Percentiles rank a stretch among this genome's conserved stretches.
Evolutionary conservation across 2,113 vertebrate species (phyloP).

Genomic region (Scalopus aquaticus): DNA sequence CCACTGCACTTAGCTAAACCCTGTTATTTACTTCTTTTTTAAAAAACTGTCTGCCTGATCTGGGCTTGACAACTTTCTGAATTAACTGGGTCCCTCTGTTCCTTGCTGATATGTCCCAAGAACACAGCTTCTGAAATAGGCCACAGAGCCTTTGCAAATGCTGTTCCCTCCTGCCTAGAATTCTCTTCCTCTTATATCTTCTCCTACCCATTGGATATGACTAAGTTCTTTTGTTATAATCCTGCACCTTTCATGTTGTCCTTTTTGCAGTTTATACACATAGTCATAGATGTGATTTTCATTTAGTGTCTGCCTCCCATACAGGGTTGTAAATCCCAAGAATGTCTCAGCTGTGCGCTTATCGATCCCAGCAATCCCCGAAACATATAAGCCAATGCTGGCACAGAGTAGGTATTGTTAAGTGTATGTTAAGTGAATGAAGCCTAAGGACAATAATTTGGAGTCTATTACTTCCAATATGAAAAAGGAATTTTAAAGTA

Average conservation of each 20-base stretch:
- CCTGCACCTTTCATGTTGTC: neutral
- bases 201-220: neutral
- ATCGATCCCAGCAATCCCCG: no score
- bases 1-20: neutral
- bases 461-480: neutral
- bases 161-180: neutral
- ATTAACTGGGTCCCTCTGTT: neutral
- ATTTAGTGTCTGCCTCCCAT: neutral
- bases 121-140: rapidly evolving
- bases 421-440: neutral
- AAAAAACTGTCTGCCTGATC: neutral
- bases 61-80: neutral
- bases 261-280: neutral
- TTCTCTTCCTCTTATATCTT: neutral
- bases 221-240: neutral
- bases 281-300: neutral
- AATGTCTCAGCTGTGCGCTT: neutral
- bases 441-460: neutral
- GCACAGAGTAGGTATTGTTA: neutral
- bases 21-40: neutral
- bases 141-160: neutral
- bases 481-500: neutral
- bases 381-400: neutral
- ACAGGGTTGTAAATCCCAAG: neutral
- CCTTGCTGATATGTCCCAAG: neutral